Evolutionary conservation across 2,113 vertebrate species (phyloP), one percentile per base, ranked within the genome.

Genomic region (Myotis brandtii): DNA sequence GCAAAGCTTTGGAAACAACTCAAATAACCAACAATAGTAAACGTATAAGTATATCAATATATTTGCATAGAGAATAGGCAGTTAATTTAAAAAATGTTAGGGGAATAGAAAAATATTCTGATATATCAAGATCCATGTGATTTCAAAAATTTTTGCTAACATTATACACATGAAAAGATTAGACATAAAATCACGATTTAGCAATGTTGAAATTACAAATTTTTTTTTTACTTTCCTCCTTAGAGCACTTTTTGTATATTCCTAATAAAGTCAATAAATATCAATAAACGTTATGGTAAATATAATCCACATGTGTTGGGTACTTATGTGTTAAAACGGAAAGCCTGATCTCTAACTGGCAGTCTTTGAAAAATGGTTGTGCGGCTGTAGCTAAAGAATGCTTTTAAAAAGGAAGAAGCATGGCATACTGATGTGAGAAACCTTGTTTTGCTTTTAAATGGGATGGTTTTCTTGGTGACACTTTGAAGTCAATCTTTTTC

Each of bases 191-290:
- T 76, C 59, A 79, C 59, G 50, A 89, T 37, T 85, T 59, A 75
- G 11, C 2, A 83, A 1, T 54, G 6, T 4, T 88, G 12, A 13
- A 90, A 73, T 32, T 79, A n/a, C 6, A 9, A 12, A 34, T 89
- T 0, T 0, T 32, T 79, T 75, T 86, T 92, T 92, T 27, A 46
- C 6, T 48, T 32, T 86, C 32, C 25, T 8, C 18, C 16, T 87
- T 37, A 62, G 84, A 80, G 3, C 9, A n/a, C 20, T 64, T 86
- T 86, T 73, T 95, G 10, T 11, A 83, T 75, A 1, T 17, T 69
- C 50, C 13, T 56, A 86, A 80, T 56, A 62, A 96, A 96, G 69
- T 43, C 16, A 89, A 86, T 88, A 50, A 92, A 84, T n/a, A 52
- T 12, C 77, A 82, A 20, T 43, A 64, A 20, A 4, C 5, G 6